Percentiles rank a stretch among this genome's conserved stretches.
Evolutionary conservation across 2,797 vertebrate species (phyloP).

Genomic region (Gymnothorax reevesii): DNA sequence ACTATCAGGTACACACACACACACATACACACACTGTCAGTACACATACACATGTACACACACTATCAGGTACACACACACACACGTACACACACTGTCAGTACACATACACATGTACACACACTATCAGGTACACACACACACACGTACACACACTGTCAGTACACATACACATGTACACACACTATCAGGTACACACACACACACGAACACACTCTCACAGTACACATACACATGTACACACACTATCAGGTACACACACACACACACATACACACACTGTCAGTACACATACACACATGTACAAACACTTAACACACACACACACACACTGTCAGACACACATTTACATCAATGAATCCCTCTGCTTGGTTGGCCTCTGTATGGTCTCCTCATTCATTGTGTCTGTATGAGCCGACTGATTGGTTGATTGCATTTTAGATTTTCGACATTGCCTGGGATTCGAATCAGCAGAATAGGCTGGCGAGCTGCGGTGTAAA

Average conservation of each 20-base stretch:
- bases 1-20: no score
- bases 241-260: no score
- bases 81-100: neutral
- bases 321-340: neutral
- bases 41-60: neutral
- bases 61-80: neutral
- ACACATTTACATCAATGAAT: no score
- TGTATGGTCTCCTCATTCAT: neutral
- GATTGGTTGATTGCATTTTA: conserved; percentile 62
- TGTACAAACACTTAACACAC: neutral
- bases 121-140: no score
- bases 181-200: no score
- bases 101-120: no score
- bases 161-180: no score
- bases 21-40: neutral
- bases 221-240: neutral
- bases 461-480: conserved; percentile 82
- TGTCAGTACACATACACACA: neutral
- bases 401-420: neutral
- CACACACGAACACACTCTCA: neutral
- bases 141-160: neutral
- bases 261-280: no score
- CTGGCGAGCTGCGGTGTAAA: conserved; percentile 96
- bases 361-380: neutral
- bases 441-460: conserved; percentile 97